Evolutionary conservation across 2,797 vertebrate genomes (phyloP).

Genomic region (Sorex maritimensis): DNA sequence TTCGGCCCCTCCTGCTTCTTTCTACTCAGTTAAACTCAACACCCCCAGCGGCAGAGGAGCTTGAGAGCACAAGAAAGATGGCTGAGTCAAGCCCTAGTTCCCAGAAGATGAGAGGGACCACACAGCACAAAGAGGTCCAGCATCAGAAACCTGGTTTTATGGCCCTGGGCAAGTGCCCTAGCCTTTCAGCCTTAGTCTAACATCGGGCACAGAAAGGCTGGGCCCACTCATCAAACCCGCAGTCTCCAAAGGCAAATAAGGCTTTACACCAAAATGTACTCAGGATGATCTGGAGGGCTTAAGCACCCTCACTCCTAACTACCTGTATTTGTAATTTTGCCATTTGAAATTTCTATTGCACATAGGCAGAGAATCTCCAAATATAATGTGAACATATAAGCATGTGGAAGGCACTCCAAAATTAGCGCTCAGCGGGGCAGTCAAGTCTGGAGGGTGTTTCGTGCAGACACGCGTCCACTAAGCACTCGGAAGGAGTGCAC

Average conservation of each 20-base stretch:
- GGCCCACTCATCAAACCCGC: neutral
- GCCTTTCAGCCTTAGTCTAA: slow-evolving; percentile 6
- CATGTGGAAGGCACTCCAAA: neutral
- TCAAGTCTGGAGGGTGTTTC: neutral
- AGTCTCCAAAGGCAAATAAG: neutral
- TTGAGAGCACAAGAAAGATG: neutral
- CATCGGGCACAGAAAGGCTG: neutral
- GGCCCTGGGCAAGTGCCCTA: neutral
- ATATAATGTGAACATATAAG: neutral
- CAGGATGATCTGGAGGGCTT: no score
- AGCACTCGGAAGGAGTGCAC: neutral
- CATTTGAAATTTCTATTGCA: slow-evolving; percentile 39
- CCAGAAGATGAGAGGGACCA: slow-evolving; percentile 39
- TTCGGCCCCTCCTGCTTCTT: no score
- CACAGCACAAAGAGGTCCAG: neutral
- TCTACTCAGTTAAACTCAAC: slow-evolving; percentile 11
- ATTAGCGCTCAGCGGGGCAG: neutral
- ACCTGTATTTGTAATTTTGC: neutral
- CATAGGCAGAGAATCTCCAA: neutral
- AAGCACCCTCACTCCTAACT: no score
- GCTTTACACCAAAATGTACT: slow-evolving; percentile 13
- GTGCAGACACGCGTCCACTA: neutral
- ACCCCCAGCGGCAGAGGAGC: neutral
- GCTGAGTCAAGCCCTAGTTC: slow-evolving; percentile 8
- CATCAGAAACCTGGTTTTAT: neutral